Conservation (phyloP, 2,888 invertebrate species). For the Polia nebulosa region DNA sequence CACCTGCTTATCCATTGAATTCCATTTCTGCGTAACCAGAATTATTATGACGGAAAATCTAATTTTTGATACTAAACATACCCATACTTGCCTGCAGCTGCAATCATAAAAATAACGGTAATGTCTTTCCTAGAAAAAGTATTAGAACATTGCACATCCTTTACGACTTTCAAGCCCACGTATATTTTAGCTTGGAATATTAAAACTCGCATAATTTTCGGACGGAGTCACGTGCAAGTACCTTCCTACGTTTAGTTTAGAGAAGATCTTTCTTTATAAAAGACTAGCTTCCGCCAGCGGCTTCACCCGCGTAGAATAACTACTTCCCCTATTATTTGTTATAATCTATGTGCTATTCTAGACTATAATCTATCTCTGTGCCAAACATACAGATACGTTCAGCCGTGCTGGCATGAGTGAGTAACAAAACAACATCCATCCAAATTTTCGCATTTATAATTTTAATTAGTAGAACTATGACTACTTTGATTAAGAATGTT, state of each 20-base stretch:
- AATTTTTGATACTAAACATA: background rate
- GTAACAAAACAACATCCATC: too few species aligned
- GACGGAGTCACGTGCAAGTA: background rate
- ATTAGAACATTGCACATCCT: background rate
- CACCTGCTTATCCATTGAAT: background rate
- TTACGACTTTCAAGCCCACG: background rate
- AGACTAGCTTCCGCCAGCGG: too few species aligned
- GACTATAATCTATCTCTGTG: too few species aligned
- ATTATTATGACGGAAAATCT: background rate
- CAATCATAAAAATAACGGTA: background rate
- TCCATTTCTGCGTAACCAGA: background rate
- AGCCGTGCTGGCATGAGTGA: too few species aligned
- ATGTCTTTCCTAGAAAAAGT: background rate
- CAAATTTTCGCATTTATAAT: too few species aligned
- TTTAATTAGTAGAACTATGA: too few species aligned
- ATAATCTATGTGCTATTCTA: too few species aligned
- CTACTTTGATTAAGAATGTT: too few species aligned
- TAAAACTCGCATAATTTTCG: background rate
- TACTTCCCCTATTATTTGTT: too few species aligned
- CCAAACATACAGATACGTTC: too few species aligned
- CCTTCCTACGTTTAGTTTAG: background rate
- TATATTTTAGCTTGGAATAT: background rate
- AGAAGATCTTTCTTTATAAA: background rate
- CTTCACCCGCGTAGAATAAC: too few species aligned
- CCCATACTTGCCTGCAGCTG: background rate